These are phyloP conservation scores for Ashinkailepas kermadecensis DNA, from an alignment of 2,888 invertebrate genomes.

Conservation along the genomic window DNA sequence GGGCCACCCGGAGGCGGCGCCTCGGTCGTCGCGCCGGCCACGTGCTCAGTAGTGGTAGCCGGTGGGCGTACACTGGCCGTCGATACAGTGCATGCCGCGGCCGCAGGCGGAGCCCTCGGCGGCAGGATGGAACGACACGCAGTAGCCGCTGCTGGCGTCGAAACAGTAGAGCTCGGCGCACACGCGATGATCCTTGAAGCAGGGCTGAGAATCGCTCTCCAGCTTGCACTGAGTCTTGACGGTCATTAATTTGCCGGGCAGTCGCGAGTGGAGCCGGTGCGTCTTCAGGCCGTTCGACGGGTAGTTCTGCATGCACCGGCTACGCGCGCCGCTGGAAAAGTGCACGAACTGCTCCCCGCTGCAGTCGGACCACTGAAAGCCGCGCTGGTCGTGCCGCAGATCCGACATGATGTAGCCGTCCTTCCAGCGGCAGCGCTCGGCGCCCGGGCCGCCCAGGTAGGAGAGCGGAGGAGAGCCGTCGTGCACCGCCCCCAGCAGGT, in stretches of 20 bases:
- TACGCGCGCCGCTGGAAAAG: conserved; percentile 83
- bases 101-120: conserved; percentile 91
- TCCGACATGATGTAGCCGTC: conserved; percentile 96
- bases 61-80: conserved; percentile 26
- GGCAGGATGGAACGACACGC: conserved; percentile 89
- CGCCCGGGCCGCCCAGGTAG: conserved; percentile 87
- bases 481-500: conserved; percentile 93
- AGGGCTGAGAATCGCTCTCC: conserved; percentile 81
- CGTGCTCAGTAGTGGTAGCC: conserved; percentile 17
- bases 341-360: conserved; percentile 89
- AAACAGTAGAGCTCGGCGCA: conserved; percentile 93
- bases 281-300: conserved; percentile 67
- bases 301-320: conserved; percentile 84
- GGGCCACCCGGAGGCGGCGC: too few relatives aligned
- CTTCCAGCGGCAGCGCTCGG: conserved; percentile 90
- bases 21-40: not conserved
- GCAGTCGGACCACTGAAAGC: conserved; percentile 90
- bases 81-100: conserved; percentile 60
- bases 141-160: conserved; percentile 88
- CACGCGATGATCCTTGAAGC: conserved; percentile 85
- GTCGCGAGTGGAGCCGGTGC: conserved; percentile 73
- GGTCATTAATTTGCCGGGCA: conserved; percentile 80
- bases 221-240: conserved; percentile 87
- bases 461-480: conserved; percentile 92
- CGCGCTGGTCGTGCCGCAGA: conserved; percentile 84